Conservation (phyloP, 2,797 vertebrate species). For the Anomalospiza imberbis region DNA sequence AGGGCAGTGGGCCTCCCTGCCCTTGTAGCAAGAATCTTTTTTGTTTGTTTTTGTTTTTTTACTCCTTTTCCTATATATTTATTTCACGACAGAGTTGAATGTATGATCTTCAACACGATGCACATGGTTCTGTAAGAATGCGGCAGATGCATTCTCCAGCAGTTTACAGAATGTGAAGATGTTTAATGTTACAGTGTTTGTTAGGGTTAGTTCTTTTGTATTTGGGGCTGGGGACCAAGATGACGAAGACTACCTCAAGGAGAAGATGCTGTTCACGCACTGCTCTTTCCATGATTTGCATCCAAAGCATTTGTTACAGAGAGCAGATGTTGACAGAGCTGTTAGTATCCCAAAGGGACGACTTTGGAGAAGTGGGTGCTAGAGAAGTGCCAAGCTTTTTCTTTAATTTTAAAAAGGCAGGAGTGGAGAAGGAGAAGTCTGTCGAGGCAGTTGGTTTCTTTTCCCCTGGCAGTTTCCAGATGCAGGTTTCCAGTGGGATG, state of each 20-base stretch:
- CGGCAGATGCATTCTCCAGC: conserved; percentile 90
- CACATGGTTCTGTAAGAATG: conserved; percentile 94
- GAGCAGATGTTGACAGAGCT: conserved; percentile 42
- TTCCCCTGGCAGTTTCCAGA: neutral
- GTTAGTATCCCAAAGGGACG: neutral
- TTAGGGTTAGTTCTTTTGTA: conserved; percentile 87
- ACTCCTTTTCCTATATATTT: conserved; percentile 93
- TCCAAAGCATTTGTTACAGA: conserved; percentile 49
- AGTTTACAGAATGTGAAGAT: conserved; percentile 97
- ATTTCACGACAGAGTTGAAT: conserved; percentile 99
- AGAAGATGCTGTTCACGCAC: conserved; percentile 80
- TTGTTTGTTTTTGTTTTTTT: conserved; percentile 82
- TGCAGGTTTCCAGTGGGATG: neutral
- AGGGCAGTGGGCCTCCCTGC: conserved; percentile 69
- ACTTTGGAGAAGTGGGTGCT: neutral
- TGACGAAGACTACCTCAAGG: conserved; percentile 96
- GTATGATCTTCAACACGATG: conserved; percentile 99
- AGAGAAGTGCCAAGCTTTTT: conserved; percentile 57
- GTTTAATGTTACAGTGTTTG: conserved; percentile 92
- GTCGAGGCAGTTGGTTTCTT: neutral
- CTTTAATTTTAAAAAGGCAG: neutral
- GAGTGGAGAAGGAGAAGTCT: neutral
- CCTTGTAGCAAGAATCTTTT: conserved; percentile 88
- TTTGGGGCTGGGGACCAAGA: conserved; percentile 79
- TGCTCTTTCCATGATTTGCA: conserved; percentile 65